phyloP scores from a whole-genome alignment of 1,140 invertebrate genomes.

The Cepaea nemoralis region DNA sequence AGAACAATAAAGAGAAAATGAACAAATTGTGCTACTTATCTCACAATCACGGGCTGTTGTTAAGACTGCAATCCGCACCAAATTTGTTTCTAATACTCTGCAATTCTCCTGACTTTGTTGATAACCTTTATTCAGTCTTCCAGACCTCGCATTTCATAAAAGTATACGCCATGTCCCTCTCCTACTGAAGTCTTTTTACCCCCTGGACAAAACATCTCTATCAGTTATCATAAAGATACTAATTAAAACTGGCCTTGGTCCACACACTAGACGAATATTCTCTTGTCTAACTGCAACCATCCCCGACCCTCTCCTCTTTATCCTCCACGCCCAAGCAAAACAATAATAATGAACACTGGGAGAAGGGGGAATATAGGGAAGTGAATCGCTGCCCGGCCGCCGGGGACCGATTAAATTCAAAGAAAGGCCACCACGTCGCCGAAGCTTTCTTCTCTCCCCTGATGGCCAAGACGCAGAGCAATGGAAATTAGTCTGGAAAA shows the following conservation, averaged over 20 bases:
- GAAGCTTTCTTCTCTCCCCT: slow-evolving; percentile 23
- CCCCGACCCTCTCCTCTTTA: not conserved
- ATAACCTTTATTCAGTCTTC: too few relatives aligned
- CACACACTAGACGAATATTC: not conserved
- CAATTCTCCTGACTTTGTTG: too few relatives aligned
- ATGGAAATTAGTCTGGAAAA: slow-evolving; percentile 40
- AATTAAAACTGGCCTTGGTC: slow-evolving; percentile 11
- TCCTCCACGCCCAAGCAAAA: not conserved
- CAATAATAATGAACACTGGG: not conserved
- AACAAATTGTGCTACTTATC: too few relatives aligned
- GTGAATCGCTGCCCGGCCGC: slow-evolving; percentile 23
- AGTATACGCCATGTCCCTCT: too few relatives aligned
- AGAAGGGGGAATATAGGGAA: not conserved
- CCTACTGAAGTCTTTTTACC: too few relatives aligned
- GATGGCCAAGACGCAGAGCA: not conserved
- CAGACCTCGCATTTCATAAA: too few relatives aligned
- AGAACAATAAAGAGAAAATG: too few relatives aligned
- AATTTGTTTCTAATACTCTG: too few relatives aligned
- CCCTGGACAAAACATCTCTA: not conserved
- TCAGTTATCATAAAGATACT: slow-evolving; percentile 2
- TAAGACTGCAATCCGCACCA: too few relatives aligned
- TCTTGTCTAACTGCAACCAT: not conserved
- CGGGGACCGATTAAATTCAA: slow-evolving; percentile 34
- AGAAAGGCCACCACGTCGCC: slow-evolving; percentile 25
- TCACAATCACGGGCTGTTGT: too few relatives aligned